Percentiles rank a stretch among this genome's conserved stretches.
Conservation (phyloP, 2,888 invertebrate species). For the Psylliodes chrysocephalus region DNA sequence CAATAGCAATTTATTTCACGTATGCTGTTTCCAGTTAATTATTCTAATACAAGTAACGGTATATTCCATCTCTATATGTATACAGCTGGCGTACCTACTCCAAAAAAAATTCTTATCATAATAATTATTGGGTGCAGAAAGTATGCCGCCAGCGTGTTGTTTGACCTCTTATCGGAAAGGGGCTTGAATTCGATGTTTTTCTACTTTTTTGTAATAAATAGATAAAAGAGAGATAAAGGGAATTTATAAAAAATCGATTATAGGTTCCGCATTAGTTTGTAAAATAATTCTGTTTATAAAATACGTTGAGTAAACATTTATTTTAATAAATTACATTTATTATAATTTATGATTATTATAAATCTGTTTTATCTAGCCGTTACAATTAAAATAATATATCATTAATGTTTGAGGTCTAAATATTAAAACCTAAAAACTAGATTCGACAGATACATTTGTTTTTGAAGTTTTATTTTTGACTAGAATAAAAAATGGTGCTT, state of each 20-base stretch:
- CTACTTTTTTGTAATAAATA: not conserved
- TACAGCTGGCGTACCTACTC: not conserved
- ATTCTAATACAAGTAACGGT: not conserved
- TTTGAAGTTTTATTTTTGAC: too few species aligned
- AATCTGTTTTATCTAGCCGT: too few species aligned
- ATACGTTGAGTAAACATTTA: not conserved
- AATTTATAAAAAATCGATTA: not conserved
- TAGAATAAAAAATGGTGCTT: too few species aligned
- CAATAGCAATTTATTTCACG: too few species aligned
- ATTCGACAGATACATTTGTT: too few species aligned
- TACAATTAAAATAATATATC: too few species aligned
- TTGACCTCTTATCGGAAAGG: constrained; percentile 6
- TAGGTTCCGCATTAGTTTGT: not conserved
- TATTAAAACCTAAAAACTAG: too few species aligned
- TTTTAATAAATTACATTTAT: not conserved
- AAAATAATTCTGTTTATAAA: not conserved
- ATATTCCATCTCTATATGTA: not conserved
- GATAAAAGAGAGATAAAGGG: not conserved
- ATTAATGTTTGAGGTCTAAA: too few species aligned
- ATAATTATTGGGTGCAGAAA: constrained; percentile 37
- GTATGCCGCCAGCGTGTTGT: constrained; percentile 40
- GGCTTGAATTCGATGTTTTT: not conserved
- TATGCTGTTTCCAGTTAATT: too few species aligned
- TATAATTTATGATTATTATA: too few species aligned
- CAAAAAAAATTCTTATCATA: constrained; percentile 4